Conservation (phyloP, 1,140 invertebrate genomes). For the Drosophila arizonae region DNA sequence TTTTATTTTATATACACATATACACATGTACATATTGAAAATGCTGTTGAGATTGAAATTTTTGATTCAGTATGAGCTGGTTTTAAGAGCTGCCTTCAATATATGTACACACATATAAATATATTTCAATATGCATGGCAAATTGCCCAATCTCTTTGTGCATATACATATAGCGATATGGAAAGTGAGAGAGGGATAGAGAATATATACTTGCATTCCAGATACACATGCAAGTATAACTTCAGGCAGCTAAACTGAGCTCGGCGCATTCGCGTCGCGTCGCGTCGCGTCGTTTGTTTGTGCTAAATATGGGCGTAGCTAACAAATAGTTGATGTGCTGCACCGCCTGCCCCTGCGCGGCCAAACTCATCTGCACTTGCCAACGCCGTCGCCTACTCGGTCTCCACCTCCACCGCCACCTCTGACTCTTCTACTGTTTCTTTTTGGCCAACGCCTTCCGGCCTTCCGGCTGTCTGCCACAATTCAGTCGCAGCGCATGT, state of each 20-base stretch:
- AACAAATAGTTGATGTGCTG: slow-evolving; percentile 47
- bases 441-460: neutral
- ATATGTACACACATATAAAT: too few species aligned
- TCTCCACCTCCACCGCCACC: neutral
- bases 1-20: too few species aligned
- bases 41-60: neutral
- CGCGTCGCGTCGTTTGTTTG: slow-evolving; percentile 14
- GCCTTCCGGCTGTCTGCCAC: slow-evolving; percentile 5
- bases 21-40: neutral
- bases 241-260: neutral
- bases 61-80: neutral
- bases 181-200: too few species aligned
- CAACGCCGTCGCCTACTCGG: too few species aligned
- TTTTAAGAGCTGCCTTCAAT: neutral
- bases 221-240: neutral
- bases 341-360: neutral
- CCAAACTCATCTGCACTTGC: neutral
- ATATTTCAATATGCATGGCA: neutral
- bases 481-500: slow-evolving; percentile 29
- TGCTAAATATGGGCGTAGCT: slow-evolving; percentile 33
- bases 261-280: slow-evolving; percentile 2
- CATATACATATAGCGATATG: too few species aligned
- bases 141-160: neutral
- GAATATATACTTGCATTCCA: neutral
- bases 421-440: neutral